Evolutionary conservation across 2,888 invertebrate genomes (phyloP), one percentile per base, ranked within the genome.

Genomic region (Chesias legatella): DNA sequence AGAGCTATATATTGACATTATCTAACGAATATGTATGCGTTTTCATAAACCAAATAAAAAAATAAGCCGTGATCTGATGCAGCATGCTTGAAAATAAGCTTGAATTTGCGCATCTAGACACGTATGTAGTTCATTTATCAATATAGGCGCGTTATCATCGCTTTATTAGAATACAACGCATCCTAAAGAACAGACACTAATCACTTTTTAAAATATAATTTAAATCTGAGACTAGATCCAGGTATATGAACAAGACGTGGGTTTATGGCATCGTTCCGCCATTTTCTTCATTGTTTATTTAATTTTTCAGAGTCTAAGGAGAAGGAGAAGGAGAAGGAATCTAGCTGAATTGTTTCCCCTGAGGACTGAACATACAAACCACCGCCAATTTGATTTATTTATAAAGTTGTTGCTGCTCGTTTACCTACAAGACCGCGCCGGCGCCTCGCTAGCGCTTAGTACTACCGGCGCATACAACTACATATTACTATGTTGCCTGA

Each of bases 251-350:
- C n/a, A n/a, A n/a, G n/a, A n/a, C n/a, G n/a, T n/a, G n/a, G n/a
- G n/a, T n/a, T n/a, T n/a, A n/a, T n/a, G n/a, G n/a, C n/a, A n/a
- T n/a, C n/a, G n/a, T 22, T 31, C 8, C 5, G n/a, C 3, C 6
- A n/a, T 17, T n/a, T 6, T 7, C 9, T 17, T 30, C 7, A 36
- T 24, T 27, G 11, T 25, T 29, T 24, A 7, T 38, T 25, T 43
- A 8, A 34, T 34, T 27, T 90, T 90, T n/a, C 86, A 92, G 92
- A 92, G 84, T 90, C 91, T 59, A 92, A 92, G n/a, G n/a, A n/a
- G 13, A 17, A 17, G 83, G 92, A 91, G 67, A 91, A 92, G 65
- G 91, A 92, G 71, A 92, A 92, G 67, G 91, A 92, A 79, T 91
- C 91, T 43, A 91, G 91, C 89, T 92, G 91, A 92, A 91, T 90